Base-by-base conservation (phyloP, 2,113 vertebrate species). In the Heterochromis multidens region DNA sequence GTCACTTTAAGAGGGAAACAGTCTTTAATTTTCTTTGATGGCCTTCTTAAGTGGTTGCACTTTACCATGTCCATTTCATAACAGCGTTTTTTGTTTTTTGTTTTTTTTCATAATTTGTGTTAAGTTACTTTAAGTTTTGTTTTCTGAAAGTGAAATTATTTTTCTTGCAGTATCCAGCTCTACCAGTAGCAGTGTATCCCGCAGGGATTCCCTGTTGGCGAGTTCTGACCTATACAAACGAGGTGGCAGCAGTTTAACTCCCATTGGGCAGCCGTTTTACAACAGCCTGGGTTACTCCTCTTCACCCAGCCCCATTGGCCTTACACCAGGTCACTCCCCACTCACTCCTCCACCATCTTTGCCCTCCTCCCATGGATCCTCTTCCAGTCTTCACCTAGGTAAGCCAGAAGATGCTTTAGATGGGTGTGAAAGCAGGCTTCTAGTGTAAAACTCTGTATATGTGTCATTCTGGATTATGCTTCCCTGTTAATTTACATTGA, bases 271-370 rank as follows among this genome's bases (percentile, higher is more conserved):
- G 94, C 98, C 98, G 85, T 99, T 98, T 96, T 99, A 98, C 97
- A 98, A 97, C 97, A 98, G 98, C 96, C 97, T 99, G 96, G 97
- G 98, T 95, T 98, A 99, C 96, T 98, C 98, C 93, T 98, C 98
- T 94, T 99, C 98, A 94, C 98, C 98, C 95, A 99, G 98, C 95
- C 98, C 98, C 95, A 97, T 99, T 94, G 98, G 98, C 95, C 97
- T 98, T 94, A 99, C 97, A 89, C 97, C 98, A 81, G 97, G 97
- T 94, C 98, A 99, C 96, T 99, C 98, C 94, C 97, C 98, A 88
- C 97, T 99, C 95, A 99, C 98, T 93, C 98, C 98, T 95, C 98
- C 98, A 89, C 98, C 98, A 88, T 99, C 98, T 94, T 97, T 99
- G 94, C 93, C 94, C 84, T 98, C 98, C 94, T 99, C 98, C 94